Base-by-base conservation (phyloP, 2,888 invertebrate species). In the Pristionchus mayeri region DNA sequence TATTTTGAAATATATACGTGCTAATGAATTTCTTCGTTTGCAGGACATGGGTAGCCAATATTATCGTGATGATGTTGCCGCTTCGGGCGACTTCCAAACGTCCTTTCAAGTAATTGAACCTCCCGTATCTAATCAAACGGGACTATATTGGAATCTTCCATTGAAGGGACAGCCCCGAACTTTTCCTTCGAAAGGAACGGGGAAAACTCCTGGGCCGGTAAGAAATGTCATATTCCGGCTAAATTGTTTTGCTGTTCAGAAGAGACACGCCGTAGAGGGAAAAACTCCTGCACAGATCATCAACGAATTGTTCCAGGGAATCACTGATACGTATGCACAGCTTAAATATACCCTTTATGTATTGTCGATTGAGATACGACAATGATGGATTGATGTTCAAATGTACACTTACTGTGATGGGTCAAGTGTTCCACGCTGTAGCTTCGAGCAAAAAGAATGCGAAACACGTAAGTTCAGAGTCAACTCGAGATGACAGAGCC, bases 271-370 rank as follows among this genome's bases (percentile, higher is more conserved):
- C 0, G 18, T 24, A n/a, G 75, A 44, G 2, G 54, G 57, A 37
- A 80, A 80, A 30, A 80, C 80, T 24, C 80, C 80, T 37, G 80
- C 80, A 6, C 57, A 57, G 40, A 24, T 80, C 11, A 11, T 40
- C 24, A 80, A 80, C n/a, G 80, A 80, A 57, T 16, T 80, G n/a
- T 80, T 57, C n/a, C 50, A 37, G 11, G 79, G 79, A n/a, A 40
- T 57, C 11, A 27, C 37, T 37, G 80, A 80, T 4, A n/a, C 11
- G 80, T 80, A 37, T 37, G 57, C 7, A 24, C 13, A 7, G 24
- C 48, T 48, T 76, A 13, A 34, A n/a, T 63, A n/a, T 63, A n/a
- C 30, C 2, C n/a, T 18, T 4, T 34, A 18, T 67, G n/a, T 27
- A 37, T 34, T 37, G 21, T 9, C 3, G 34, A 40, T 75, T 75